phyloP scores from a whole-genome alignment of 2,888 invertebrate species.

The Platypus cylindrus region DNA sequence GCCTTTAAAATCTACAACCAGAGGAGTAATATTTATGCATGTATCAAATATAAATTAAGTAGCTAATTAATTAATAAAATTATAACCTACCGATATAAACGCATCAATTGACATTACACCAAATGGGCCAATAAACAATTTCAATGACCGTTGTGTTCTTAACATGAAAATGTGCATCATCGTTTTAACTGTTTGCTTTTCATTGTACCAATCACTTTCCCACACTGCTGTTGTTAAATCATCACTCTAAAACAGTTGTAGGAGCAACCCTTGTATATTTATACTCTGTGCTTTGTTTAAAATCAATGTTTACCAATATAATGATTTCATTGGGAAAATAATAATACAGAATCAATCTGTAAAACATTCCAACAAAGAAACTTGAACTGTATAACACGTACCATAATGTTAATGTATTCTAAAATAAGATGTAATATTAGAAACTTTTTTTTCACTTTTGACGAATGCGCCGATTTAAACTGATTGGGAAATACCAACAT shows the following conservation, averaged over 20 bases:
- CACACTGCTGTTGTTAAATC: constrained; percentile 5
- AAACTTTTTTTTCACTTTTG: too few species aligned
- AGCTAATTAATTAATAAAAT: too few species aligned
- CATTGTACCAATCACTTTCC: constrained; percentile 11
- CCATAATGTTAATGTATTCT: constrained; percentile 6
- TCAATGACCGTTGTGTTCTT: constrained; percentile 6
- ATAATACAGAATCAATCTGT: constrained; percentile 18
- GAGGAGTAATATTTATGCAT: too few species aligned
- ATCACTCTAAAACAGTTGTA: constrained; percentile 8
- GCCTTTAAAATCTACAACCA: constrained; percentile 10
- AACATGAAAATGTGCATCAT: constrained; percentile 12
- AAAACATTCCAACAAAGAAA: constrained; percentile 17
- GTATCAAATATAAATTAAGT: too few species aligned
- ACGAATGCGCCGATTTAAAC: too few species aligned
- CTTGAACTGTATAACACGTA: constrained; percentile 7
- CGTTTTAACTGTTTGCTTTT: constrained; percentile 7
- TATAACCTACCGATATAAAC: constrained; percentile 9
- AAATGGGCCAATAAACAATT: constrained; percentile 9
- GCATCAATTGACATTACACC: constrained; percentile 9
- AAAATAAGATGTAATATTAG: constrained; percentile 3
- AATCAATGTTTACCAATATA: constrained; percentile 13
- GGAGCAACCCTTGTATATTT: neutral
- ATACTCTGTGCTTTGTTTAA: too few species aligned
- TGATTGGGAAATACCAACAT: too few species aligned
- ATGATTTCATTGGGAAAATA: constrained; percentile 19